Evolutionary conservation across 2,888 invertebrate genomes (phyloP).

Genomic region (Ophion ellenae): DNA sequence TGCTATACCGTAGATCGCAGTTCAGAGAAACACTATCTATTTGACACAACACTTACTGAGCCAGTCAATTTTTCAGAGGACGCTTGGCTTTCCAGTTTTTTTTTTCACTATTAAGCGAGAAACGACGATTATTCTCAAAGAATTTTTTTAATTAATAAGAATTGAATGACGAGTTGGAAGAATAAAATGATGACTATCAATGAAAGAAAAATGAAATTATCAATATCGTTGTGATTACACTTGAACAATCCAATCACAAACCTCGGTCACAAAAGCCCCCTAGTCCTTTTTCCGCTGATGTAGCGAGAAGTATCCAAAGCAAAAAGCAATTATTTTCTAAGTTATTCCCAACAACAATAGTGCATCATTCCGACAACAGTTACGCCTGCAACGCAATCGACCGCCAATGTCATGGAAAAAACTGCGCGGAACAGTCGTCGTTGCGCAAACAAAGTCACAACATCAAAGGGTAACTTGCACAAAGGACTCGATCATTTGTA

Average conservation of each 20-base stretch:
- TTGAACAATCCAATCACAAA: neutral
- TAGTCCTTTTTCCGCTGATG: neutral
- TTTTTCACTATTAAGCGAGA: neutral
- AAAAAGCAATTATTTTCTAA: neutral
- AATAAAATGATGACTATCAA: too few species aligned
- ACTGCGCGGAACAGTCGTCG: conserved; percentile 14
- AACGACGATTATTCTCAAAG: too few species aligned
- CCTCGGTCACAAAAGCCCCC: neutral
- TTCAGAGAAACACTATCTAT: too few species aligned
- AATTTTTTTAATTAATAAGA: too few species aligned
- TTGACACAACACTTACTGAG: too few species aligned
- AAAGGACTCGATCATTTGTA: neutral
- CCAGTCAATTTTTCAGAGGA: neutral
- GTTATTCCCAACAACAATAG: neutral
- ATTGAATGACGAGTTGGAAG: too few species aligned
- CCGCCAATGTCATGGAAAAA: neutral
- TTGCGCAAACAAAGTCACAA: conserved; percentile 44
- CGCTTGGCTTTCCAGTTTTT: neutral
- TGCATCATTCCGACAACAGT: conserved; percentile 19
- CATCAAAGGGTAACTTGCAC: conserved; percentile 48
- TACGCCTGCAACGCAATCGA: conserved; percentile 34
- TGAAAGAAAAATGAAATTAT: too few species aligned
- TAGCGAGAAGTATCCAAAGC: neutral
- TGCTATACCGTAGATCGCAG: too few species aligned
- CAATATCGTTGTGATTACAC: too few species aligned